phyloP scores from a whole-genome alignment of 2,888 invertebrate genomes.

The Galerucella pusilla region DNA sequence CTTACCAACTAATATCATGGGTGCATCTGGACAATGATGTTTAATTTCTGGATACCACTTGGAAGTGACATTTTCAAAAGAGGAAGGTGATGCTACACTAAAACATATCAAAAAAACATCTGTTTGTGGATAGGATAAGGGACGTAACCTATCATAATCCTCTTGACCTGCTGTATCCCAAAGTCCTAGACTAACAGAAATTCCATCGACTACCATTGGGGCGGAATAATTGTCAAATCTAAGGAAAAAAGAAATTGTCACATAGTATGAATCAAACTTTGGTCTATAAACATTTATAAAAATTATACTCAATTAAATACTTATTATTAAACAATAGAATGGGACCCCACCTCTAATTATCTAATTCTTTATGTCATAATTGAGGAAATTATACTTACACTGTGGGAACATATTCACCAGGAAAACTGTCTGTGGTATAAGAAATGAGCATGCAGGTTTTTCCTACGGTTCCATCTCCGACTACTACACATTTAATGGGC shows the following conservation, averaged over 20 bases:
- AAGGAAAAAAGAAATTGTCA: conserved; percentile 47
- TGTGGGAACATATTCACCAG: conserved; percentile 94
- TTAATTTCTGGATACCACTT: conserved; percentile 99
- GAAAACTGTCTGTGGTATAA: conserved; percentile 93
- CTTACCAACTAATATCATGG: conserved; percentile 97
- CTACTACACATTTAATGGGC: conserved; percentile 92
- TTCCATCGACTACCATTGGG: conserved; percentile 98
- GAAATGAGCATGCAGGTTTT: conserved; percentile 95
- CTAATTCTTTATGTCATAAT: background rate
- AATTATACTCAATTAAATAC: background rate
- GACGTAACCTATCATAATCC: conserved; percentile 95
- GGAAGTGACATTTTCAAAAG: conserved; percentile 98
- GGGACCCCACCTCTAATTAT: background rate
- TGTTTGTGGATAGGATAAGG: conserved; percentile 98
- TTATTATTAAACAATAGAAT: background rate
- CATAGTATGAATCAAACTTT: conserved; percentile 13
- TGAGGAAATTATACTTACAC: conserved; percentile 76
- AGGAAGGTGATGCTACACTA: conserved; percentile 98
- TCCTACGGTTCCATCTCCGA: conserved; percentile 93
- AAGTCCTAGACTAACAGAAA: conserved; percentile 94
- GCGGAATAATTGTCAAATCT: conserved; percentile 99
- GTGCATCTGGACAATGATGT: conserved; percentile 99
- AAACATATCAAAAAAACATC: conserved; percentile 99
- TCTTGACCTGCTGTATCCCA: conserved; percentile 99
- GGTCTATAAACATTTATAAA: background rate